Conservation (phyloP, 2,797 vertebrate species). For the Carduelis carduelis region DNA sequence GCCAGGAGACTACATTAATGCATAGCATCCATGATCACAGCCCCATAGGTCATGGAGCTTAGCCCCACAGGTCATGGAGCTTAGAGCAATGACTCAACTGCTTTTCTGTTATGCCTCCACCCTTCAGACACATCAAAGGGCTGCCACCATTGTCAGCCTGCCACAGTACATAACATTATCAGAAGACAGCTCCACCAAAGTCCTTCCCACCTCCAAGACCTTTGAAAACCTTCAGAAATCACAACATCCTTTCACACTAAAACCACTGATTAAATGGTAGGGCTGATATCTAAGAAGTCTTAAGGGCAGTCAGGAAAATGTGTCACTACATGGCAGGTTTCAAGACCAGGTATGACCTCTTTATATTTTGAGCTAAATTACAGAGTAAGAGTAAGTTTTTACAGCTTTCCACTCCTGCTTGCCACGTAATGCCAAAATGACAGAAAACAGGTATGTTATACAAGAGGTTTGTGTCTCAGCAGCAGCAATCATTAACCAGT, state of each 20-base stretch:
- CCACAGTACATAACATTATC: not conserved
- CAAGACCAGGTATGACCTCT: not conserved
- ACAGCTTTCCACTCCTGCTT: not conserved
- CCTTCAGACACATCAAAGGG: not conserved
- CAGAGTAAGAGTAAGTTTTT: not conserved
- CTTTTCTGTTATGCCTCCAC: not conserved
- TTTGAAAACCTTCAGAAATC: not conserved
- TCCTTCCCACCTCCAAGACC: not conserved
- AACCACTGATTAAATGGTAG: not conserved
- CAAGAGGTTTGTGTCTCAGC: not conserved
- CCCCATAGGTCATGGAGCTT: not conserved
- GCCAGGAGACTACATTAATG: not conserved
- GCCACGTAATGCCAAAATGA: not conserved
- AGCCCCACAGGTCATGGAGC: not conserved
- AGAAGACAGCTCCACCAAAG: not conserved
- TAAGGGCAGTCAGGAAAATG: not conserved
- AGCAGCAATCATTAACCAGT: not conserved
- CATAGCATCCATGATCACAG: not conserved
- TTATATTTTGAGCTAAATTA: not conserved
- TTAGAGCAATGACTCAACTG: not conserved
- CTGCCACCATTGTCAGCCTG: not conserved
- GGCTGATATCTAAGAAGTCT: not conserved
- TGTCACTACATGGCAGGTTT: not conserved
- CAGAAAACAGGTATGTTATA: not conserved
- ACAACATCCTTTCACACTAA: not conserved